phyloP scores from a whole-genome alignment of 1,140 invertebrate genomes.

The Philopotamus ludificatus region DNA sequence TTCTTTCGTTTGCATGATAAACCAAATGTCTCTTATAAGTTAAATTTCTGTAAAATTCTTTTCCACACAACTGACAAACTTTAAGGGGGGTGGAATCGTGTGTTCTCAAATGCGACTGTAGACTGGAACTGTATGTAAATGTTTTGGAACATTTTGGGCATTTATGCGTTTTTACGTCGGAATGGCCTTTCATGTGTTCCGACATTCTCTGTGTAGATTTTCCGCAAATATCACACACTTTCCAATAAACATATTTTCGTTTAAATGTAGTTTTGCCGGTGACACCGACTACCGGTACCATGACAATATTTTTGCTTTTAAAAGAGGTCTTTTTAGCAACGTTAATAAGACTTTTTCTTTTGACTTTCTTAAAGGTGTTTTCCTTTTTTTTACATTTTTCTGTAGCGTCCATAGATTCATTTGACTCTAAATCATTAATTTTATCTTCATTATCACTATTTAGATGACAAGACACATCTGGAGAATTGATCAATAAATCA shows the following conservation, averaged over 20 bases:
- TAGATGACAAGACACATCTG: neutral
- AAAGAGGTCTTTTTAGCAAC: neutral
- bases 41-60: slow-evolving; percentile 50
- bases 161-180: slow-evolving; percentile 55
- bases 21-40: slow-evolving; percentile 51
- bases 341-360: slow-evolving; percentile 11
- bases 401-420: neutral
- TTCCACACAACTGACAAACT: slow-evolving; percentile 54
- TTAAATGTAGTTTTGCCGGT: slow-evolving; percentile 41
- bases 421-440: neutral
- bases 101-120: slow-evolving; percentile 52
- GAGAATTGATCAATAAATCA: neutral
- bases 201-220: slow-evolving; percentile 51
- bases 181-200: slow-evolving; percentile 58
- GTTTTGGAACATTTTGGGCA: slow-evolving; percentile 59
- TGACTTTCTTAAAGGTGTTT: neutral
- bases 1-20: slow-evolving; percentile 54
- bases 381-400: neutral
- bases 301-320: slow-evolving; percentile 37
- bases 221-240: slow-evolving; percentile 54
- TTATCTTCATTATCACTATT: neutral
- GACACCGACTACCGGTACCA: slow-evolving; percentile 43
- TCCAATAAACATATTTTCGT: slow-evolving; percentile 48
- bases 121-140: slow-evolving; percentile 54
- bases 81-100: slow-evolving; percentile 54